Base-by-base conservation (phyloP, 2,888 invertebrate species). In the Agrochola lota region DNA sequence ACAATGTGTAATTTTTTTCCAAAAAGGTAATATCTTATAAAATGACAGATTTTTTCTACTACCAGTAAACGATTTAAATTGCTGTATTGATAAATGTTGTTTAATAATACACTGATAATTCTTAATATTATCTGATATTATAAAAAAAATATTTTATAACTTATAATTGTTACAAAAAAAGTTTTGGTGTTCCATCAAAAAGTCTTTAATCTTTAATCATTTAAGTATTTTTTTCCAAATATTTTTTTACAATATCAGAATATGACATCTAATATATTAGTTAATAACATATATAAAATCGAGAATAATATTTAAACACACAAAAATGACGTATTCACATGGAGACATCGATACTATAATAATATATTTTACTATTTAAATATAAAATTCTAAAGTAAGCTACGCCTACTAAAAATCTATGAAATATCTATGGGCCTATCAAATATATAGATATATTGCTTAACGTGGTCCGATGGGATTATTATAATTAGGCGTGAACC, bases 401-500 rank as follows among this genome's bases (percentile, higher is more conserved):
- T 96, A 96, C 92, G 92, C 92, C 95, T 95, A 96, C 93, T 88
- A 90, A 91, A 79, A 89, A 87, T 91, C 92, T 95, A 94, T 92
- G 93, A 93, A 93, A 92, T 91, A 91, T 90, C 92, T 94, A 91
- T 93, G 93, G 93, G 92, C 90, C 93, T 95, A 95, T 94, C 90
- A 94, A 94, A 94, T 94, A 94, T 93, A 94, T 91, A 95, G 87
- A 93, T 92, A 94, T 96, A 96, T 96, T 96, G 96, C 96, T 96
- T 96, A 95, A 94, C 92, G 91, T 96, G 96, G 96, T 96, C 96
- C 96, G 91, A 95, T 95, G 95, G 95, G 94, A 93, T 94, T 93
- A 92, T 94, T 93, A 93, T 91, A 91, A 90, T 93, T 94, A 95
- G 93, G 92, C 91, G 87, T 92, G 89, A 93, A 92, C 91, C 94